A percentile compares a stretch with the other conserved stretches of the same genome.
These are phyloP conservation scores for Gallinago undulata DNA, from an alignment of 2,113 vertebrate genomes.

Conservation along the genomic window DNA sequence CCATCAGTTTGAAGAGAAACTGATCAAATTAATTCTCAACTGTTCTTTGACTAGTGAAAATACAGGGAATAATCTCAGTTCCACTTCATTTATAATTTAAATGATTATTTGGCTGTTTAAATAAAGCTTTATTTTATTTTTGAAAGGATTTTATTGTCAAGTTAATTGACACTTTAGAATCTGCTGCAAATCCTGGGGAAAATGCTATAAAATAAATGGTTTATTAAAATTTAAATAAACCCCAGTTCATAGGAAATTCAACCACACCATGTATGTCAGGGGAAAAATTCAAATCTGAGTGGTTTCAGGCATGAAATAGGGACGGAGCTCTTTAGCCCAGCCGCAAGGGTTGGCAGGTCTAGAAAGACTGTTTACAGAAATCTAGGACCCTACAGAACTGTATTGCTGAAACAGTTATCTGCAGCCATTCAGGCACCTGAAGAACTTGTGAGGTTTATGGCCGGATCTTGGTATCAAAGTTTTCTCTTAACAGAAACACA, in stretches of 20 bases:
- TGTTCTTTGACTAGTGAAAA: conserved; percentile 11
- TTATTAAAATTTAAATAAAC: conserved; percentile 39
- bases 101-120: conserved; percentile 54
- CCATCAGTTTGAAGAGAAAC: conserved; percentile 19
- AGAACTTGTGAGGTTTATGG: neutral
- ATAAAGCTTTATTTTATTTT: conserved; percentile 52
- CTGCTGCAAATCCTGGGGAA: neutral
- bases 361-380: neutral
- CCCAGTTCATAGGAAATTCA: neutral
- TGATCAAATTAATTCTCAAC: conserved; percentile 30
- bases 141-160: conserved; percentile 31
- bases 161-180: conserved; percentile 50
- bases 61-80: conserved; percentile 23
- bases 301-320: neutral
- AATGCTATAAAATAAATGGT: conserved; percentile 34
- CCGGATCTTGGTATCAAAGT: neutral
- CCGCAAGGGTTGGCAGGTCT: neutral
- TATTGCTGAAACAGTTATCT: neutral
- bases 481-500: neutral
- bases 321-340: neutral
- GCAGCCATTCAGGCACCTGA: neutral
- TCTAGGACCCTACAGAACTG: neutral
- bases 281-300: neutral
- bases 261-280: neutral
- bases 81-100: conserved; percentile 58